A percentile compares a stretch with the other conserved stretches of the same genome.
These are phyloP conservation scores for Anabacerthia variegaticeps DNA, from an alignment of 2,797 vertebrate genomes.

Conservation along the genomic window DNA sequence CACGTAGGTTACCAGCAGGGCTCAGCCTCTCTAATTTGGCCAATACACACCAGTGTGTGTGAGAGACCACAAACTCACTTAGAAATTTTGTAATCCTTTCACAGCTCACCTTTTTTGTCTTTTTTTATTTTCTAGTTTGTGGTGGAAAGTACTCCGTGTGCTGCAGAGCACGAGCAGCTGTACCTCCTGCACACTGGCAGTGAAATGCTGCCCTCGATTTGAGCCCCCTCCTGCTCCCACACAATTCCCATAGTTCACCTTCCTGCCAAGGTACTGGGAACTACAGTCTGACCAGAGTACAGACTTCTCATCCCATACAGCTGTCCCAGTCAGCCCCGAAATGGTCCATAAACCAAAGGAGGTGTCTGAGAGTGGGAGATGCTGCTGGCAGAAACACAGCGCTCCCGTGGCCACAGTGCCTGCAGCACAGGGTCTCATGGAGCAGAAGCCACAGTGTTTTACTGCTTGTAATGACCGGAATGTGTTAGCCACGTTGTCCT, in stretches of 20 bases:
- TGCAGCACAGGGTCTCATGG: background rate
- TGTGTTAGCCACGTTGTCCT: background rate
- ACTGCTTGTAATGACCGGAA: background rate
- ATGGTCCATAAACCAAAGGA: constrained; percentile 57
- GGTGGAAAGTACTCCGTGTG: background rate
- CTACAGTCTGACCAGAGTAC: constrained; percentile 30
- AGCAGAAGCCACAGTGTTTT: background rate
- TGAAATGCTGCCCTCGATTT: constrained; percentile 32
- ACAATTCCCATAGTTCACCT: constrained; percentile 18
- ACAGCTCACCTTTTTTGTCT: background rate
- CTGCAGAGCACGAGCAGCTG: background rate
- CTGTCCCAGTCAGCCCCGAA: constrained; percentile 25
- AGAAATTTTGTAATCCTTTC: background rate
- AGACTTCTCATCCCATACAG: constrained; percentile 19
- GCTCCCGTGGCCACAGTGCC: background rate
- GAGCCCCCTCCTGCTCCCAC: constrained; percentile 43
- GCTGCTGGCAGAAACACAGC: constrained; percentile 26
- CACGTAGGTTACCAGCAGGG: background rate
- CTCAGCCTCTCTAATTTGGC: background rate
- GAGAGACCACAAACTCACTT: background rate
- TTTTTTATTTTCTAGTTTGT: background rate
- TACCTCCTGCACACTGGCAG: constrained; percentile 21
- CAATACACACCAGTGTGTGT: rapidly evolving
- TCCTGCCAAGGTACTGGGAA: constrained; percentile 37
- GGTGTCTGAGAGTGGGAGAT: constrained; percentile 15